phyloP scores from a whole-genome alignment of 1,140 invertebrate species.

The Trigoniulus corallinus region DNA sequence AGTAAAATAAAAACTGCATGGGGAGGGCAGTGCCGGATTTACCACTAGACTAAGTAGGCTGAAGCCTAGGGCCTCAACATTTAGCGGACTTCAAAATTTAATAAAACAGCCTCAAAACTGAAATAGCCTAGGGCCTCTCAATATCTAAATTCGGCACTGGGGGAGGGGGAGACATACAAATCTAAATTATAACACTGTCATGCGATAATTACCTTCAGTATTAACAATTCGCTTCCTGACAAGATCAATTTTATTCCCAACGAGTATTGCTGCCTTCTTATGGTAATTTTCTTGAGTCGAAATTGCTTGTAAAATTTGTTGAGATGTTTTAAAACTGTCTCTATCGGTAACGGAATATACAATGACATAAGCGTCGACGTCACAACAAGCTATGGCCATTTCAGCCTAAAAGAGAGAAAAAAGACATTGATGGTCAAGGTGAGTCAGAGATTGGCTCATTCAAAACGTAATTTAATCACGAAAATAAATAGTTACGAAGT shows the following conservation, averaged over 20 bases:
- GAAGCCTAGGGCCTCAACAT: too few relatives aligned
- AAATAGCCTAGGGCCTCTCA: too few relatives aligned
- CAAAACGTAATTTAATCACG: background rate
- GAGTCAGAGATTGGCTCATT: background rate
- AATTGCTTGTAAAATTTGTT: conserved; percentile 46
- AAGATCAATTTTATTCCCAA: conserved; percentile 90
- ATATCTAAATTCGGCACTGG: too few relatives aligned
- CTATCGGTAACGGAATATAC: conserved; percentile 85
- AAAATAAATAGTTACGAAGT: too few relatives aligned
- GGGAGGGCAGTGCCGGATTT: too few relatives aligned
- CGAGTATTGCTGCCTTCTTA: conserved; percentile 61
- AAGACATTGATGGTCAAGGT: background rate
- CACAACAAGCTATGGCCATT: conserved; percentile 42
- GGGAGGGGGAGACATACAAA: too few relatives aligned
- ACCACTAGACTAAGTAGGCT: too few relatives aligned
- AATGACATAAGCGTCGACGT: conserved; percentile 67
- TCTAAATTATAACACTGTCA: too few relatives aligned
- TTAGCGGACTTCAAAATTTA: too few relatives aligned
- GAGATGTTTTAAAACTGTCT: conserved; percentile 63
- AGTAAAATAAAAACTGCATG: too few relatives aligned
- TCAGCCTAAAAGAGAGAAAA: conserved; percentile 40
- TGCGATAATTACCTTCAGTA: conserved; percentile 80
- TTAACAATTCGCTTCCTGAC: conserved; percentile 74
- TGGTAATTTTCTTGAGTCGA: conserved; percentile 58
- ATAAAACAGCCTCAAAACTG: too few relatives aligned